Evolutionary conservation across 2,797 vertebrate species (phyloP), one percentile per base, ranked within the genome.

Genomic region (Gymnothorax reevesii): DNA sequence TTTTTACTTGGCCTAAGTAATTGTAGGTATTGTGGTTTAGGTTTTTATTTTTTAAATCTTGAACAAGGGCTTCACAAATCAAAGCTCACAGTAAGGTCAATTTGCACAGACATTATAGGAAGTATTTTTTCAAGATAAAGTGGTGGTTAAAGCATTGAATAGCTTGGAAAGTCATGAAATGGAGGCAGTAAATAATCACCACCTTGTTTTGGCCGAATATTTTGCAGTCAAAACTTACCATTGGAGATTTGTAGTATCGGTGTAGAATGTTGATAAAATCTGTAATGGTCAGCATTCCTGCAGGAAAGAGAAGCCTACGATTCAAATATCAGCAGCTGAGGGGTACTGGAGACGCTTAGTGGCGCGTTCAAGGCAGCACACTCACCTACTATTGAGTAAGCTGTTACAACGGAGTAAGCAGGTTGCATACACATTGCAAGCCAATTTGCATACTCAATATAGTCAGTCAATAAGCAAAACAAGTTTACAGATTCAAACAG

Each of bases 241-340:
- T 91, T 4, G 99, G 98, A 1, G 98, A 99, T 86, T 95, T 97
- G 93, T 98, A 99, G 92, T 99, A 99, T 15, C 98, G 97, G 89
- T 99, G 99, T 69, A 99, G 96, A 89, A 99, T 99, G 93, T 99
- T 97, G 95, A 99, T 99, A 93, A 99, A 99, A 92, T 99, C 99
- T 0, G 98, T 99, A 95, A 99, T 99, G 88, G 99, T 99, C 92
- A 99, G 95, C 98, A 99, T 99, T 73, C 98, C 98, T 99, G 92
- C 4, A 9, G n/a, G 60, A 66, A 84, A 57, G 87, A 25, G 22
- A 69, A 22, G 25, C 22, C 22, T 8, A 22, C 25, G 64, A 69
- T 7, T n/a, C 64, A n/a, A 69, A 69, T 69, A 69, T 69, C 64
- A 69, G 20, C 25, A 69, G 7, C 6, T 7, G n/a, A 73, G 7